Base-by-base conservation (phyloP, 2,888 invertebrate species). In the Ethmia dodecea region DNA sequence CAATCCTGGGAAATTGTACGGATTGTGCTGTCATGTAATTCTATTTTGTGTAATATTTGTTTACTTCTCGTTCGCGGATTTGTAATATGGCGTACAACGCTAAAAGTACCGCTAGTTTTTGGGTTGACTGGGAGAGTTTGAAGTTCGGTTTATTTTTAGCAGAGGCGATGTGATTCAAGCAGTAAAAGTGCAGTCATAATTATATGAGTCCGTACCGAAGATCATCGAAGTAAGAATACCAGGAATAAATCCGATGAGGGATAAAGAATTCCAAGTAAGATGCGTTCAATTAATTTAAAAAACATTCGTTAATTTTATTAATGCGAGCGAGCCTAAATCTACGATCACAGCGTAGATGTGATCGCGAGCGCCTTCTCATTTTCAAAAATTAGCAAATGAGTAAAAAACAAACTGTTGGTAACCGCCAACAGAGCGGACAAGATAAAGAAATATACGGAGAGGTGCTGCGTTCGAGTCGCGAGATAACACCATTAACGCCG, bases 401-500 rank as follows among this genome's bases (percentile, higher is more conserved):
- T 71, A 76, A 76, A 83, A 71, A 79, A 67, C 63, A 70, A 69
- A 74, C 60, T 61, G 56, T 55, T 59, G 55, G 53, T 52, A 78
- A 79, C 76, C 78, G 73, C 78, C 74, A 79, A 71, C 78, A 70
- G 76, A 76, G 77, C 58, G 68, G 72, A 78, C 83, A 81, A 84
- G 86, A 86, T 86, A 84, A 84, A 81, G 77, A 81, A 81, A 84
- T 84, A 86, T 86, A 84, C 80, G 68, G 61, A 79, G 83, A 86
- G 86, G 86, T 83, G 86, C 76, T 84, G 84, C 81, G 76, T 80
- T 70, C 81, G 73, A 75, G 75, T 69, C 68, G 65, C 66, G 55
- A 81, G 86, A 86, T 86, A 86, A 84, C 84, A 80, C 83, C 81
- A 86, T 84, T 84, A 84, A 83, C 83, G 79, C 81, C 72, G 74